These are phyloP conservation scores for Dufourea novaeangliae DNA, from an alignment of 1,140 invertebrate species.

Conservation along the genomic window DNA sequence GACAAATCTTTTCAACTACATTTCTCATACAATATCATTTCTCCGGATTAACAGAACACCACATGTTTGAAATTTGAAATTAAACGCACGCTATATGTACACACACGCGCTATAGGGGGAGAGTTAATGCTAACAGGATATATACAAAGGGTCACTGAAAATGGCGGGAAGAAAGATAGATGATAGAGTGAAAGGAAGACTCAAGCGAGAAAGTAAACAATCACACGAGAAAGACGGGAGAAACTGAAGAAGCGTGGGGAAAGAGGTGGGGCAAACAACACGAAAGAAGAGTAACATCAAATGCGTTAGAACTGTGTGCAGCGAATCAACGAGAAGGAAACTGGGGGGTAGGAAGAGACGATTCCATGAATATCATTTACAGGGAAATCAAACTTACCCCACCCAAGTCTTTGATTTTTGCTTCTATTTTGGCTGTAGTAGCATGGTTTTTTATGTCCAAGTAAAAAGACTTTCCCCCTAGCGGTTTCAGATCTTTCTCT, in stretches of 20 bases:
- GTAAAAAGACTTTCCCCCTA: slow-evolving; percentile 86
- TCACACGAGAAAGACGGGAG: not conserved
- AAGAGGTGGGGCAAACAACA: too few relatives aligned
- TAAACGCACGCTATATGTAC: too few relatives aligned
- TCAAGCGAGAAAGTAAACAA: not conserved
- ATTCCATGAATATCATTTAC: not conserved
- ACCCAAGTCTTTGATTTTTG: slow-evolving; percentile 85
- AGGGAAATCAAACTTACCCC: slow-evolving; percentile 81
- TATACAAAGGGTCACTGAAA: slow-evolving; percentile 56
- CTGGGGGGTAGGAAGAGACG: not conserved
- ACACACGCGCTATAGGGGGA: not conserved
- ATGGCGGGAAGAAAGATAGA: slow-evolving; percentile 47
- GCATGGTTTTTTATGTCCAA: slow-evolving; percentile 87
- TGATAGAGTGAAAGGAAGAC: not conserved
- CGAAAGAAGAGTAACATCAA: not conserved
- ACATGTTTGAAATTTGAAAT: not conserved
- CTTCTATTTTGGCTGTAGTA: slow-evolving; percentile 83
- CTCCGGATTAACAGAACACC: not conserved
- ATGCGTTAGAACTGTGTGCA: slow-evolving; percentile 32
- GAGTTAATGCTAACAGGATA: slow-evolving; percentile 27
- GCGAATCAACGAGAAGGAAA: slow-evolving; percentile 33
- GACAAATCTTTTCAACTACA: too few relatives aligned
- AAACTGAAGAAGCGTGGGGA: too few relatives aligned
- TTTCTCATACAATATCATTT: not conserved
- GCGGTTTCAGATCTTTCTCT: slow-evolving; percentile 81